Base-by-base conservation (phyloP, 2,888 invertebrate genomes). In the Dolichomitus sp. region DNA sequence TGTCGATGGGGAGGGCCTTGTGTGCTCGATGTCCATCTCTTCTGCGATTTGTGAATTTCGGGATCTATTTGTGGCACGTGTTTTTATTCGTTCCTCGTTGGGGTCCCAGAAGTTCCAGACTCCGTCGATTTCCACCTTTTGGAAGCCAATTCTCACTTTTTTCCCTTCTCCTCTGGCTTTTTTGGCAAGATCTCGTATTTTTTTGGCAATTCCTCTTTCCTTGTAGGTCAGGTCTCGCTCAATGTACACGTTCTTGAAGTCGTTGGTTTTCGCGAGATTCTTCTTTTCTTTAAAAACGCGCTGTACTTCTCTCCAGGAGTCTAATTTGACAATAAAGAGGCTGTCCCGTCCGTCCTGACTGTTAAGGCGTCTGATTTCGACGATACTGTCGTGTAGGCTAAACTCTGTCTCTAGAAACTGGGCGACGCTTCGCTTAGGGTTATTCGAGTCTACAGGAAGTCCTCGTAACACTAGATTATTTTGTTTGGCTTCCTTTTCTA, bases 41-140 rank as follows among this genome's bases (percentile, higher is more conserved):
- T n/a, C 45, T 69, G 27, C 69, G 69, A 12, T 69, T 50, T 23
- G 66, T 45, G 45, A 19, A 45, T 2, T 45, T 42, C 19, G 0
- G 23, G 45, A 4, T 45, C 45, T 19, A 7, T 19, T 2, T 17
- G 17, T 66, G 6, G 3, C 66, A 6, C 66, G 19, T 50, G 48
- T 11, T 27, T 69, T 69, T 27, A 69, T 14, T 1, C 50, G 37
- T 48, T 50, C 30, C 14, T 69, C 50, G 50, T 19, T 69, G 0
- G 48, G 48, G 27, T 69, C 50, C 69, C 69, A 69, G 50, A 69
- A 69, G n/a, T 50, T 23, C 69, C 69, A 69, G 50, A 69, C 50
- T 69, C 69, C 69, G 27, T 69, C 69, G 27, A 69, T 69, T 50
- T 69, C 69, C 14, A 69, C 0, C 27, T 69, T 69, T 23, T 69